Percentiles rank a stretch among this genome's conserved stretches.
Conservation (phyloP, 2,888 invertebrate genomes). For the Drosophila macrospina region DNA sequence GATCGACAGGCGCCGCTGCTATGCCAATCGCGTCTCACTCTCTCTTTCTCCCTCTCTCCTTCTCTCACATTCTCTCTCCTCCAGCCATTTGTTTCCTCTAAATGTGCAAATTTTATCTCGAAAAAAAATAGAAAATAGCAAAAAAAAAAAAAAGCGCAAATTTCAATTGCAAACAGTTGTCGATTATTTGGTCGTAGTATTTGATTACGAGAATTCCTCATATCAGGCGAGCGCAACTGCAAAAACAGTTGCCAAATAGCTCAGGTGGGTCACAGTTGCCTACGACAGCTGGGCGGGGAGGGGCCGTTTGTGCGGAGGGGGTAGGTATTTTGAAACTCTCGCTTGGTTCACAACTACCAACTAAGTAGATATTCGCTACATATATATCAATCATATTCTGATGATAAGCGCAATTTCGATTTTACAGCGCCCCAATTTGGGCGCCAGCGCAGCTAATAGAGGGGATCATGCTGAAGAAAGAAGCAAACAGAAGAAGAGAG, state of each 20-base stretch:
- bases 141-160: conserved; percentile 45
- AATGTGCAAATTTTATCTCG: conserved; percentile 52
- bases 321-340: conserved; percentile 1
- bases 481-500: too few species aligned
- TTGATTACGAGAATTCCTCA: conserved; percentile 57
- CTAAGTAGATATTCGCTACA: not conserved
- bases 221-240: conserved; percentile 50
- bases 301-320: too few species aligned
- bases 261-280: conserved; percentile 15
- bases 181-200: conserved; percentile 66
- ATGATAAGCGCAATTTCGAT: not conserved
- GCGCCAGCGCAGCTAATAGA: not conserved
- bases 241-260: conserved; percentile 29
- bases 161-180: conserved; percentile 71
- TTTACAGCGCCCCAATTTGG: conserved; percentile 1
- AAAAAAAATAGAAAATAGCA: conserved; percentile 16
- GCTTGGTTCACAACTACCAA: not conserved
- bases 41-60: not conserved
- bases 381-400: too few species aligned
- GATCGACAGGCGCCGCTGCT: not conserved
- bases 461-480: too few species aligned
- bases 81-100: not conserved
- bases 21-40: not conserved
- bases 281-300: not conserved
- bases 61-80: not conserved